A percentile compares a stretch with the other conserved stretches of the same genome.
phyloP scores from a whole-genome alignment of 2,797 vertebrate species.

The Apogon hyalosoma region DNA sequence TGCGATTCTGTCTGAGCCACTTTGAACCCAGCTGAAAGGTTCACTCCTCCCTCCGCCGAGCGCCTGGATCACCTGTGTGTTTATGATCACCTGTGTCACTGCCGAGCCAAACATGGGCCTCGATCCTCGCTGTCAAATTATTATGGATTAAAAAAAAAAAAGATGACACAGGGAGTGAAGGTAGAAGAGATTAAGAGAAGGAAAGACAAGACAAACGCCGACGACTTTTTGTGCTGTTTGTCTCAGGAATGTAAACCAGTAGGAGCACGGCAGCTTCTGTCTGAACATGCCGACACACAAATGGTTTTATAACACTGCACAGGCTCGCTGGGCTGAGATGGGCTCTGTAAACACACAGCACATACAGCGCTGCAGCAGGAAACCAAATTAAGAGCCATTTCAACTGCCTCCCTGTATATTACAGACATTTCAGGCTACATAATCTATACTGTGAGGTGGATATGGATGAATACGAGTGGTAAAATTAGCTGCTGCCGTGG shows the following conservation, averaged over 20 bases:
- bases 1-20: conserved; percentile 16
- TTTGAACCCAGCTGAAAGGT: conserved; percentile 35
- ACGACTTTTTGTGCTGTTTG: conserved; percentile 57
- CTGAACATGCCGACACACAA: conserved; percentile 67
- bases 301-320: conserved; percentile 56
- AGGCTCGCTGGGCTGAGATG: conserved; percentile 45
- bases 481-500: conserved; percentile 10
- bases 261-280: conserved; percentile 66
- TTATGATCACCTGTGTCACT: conserved; percentile 8
- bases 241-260: conserved; percentile 78
- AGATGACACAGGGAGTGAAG: conserved; percentile 5
- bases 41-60: conserved; percentile 19
- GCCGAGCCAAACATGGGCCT: conserved; percentile 13
- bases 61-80: conserved; percentile 39
- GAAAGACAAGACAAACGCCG: conserved; percentile 30
- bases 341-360: conserved; percentile 60
- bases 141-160: background rate
- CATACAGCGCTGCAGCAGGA: conserved; percentile 42
- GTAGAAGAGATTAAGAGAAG: conserved; percentile 23
- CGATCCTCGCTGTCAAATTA: conserved; percentile 8
- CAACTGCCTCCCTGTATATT: conserved; percentile 29
- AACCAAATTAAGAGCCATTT: conserved; percentile 53
- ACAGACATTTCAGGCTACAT: conserved; percentile 31
- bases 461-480: conserved; percentile 8
- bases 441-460: conserved; percentile 22